phyloP scores from a whole-genome alignment of 2,888 invertebrate genomes.

The Panzeria rudis region DNA sequence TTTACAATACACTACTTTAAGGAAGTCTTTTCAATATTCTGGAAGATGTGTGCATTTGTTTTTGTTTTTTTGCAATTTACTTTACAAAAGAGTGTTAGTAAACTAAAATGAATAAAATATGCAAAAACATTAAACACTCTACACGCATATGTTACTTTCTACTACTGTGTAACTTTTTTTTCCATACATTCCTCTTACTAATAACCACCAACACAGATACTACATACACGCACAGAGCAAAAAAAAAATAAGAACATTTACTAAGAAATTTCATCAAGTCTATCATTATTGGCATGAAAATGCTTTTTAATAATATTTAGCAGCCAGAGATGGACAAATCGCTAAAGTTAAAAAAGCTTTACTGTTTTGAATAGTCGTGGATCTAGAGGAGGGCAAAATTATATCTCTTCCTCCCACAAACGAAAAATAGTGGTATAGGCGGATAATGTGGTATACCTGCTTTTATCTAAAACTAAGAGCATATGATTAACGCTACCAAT shows the following conservation, averaged over 20 bases:
- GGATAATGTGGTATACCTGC: too few relatives aligned
- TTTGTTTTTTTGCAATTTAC: constrained; percentile 42
- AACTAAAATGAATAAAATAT: constrained; percentile 43
- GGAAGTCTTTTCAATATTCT: constrained; percentile 63
- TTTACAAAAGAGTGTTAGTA: constrained; percentile 50
- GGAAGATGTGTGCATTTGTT: constrained; percentile 2
- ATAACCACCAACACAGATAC: constrained; percentile 23
- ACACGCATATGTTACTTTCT: constrained; percentile 71
- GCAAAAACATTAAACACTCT: constrained; percentile 21
- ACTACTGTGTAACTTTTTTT: constrained; percentile 50
- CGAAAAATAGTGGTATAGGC: too few relatives aligned
- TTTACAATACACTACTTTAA: constrained; percentile 50
- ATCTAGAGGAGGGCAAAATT: too few relatives aligned
- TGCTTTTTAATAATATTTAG: constrained; percentile 22
- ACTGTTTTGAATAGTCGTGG: too few relatives aligned
- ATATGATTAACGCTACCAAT: too few relatives aligned
- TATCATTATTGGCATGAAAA: constrained; percentile 66
- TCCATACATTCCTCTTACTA: constrained; percentile 14
- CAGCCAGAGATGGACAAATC: constrained; percentile 1
- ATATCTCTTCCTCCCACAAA: too few relatives aligned
- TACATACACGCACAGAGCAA: constrained; percentile 1
- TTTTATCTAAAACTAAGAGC: too few relatives aligned
- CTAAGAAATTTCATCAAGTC: constrained; percentile 63
- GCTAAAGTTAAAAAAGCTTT: too few relatives aligned
- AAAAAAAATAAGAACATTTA: constrained; percentile 4